These are phyloP conservation scores for Protomyctophum bolini DNA, from an alignment of 2,113 vertebrate genomes.

Conservation along the genomic window DNA sequence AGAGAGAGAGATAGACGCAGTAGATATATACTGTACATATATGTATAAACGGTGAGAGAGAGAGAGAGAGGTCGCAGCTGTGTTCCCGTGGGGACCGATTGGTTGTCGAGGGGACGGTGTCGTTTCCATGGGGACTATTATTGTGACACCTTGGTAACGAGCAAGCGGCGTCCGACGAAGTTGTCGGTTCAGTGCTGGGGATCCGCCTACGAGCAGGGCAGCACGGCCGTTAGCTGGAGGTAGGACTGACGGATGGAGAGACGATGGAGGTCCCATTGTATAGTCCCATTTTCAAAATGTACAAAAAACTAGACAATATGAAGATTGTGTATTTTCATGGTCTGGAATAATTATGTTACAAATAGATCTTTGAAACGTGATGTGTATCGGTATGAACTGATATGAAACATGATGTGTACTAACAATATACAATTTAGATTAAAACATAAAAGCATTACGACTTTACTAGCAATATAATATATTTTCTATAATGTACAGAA, in stretches of 20 bases:
- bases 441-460: no score
- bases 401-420: no score
- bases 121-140: constrained; percentile 53
- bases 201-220: constrained; percentile 43
- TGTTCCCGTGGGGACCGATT: constrained; percentile 18
- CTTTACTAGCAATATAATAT: no score
- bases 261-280: not conserved
- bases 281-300: no score
- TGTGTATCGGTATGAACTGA: no score
- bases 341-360: no score
- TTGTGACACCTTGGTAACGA: constrained; percentile 32
- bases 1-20: not conserved
- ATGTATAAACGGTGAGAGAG: not conserved
- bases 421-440: no score
- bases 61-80: constrained; percentile 28
- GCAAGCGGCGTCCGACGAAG: constrained; percentile 44
- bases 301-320: no score
- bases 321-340: no score
- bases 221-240: constrained; percentile 19
- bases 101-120: constrained; percentile 18
- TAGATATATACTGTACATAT: no score
- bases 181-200: not conserved
- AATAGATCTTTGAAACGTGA: no score
- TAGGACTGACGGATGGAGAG: not conserved
- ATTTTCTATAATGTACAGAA: no score